phyloP scores from a whole-genome alignment of 2,888 invertebrate species.

The Acronicta aceris region DNA sequence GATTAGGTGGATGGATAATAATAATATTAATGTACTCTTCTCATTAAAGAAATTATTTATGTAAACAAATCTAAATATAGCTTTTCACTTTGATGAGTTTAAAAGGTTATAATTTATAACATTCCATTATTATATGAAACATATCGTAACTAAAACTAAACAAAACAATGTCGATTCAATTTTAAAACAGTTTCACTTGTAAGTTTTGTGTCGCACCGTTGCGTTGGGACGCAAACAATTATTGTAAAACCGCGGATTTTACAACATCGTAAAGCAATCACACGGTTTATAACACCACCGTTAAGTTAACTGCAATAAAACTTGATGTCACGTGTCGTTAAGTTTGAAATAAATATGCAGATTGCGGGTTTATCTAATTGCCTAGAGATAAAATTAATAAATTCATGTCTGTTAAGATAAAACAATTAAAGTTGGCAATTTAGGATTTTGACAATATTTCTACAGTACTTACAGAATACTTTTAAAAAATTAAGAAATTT shows the following conservation, averaged over 20 bases:
- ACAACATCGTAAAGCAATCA: slow-evolving; percentile 75
- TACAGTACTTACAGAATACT: no score
- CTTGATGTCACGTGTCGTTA: slow-evolving; percentile 66
- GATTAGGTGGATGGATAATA: no score
- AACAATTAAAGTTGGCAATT: no score
- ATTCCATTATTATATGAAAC: no score
- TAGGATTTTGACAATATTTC: no score
- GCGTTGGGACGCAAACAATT: slow-evolving; percentile 50
- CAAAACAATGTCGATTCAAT: not conserved
- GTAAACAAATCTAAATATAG: no score
- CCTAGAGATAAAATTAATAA: slow-evolving; percentile 27
- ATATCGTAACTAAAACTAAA: no score
- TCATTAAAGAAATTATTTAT: no score
- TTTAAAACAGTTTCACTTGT: slow-evolving; percentile 21
- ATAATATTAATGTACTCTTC: no score
- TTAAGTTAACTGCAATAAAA: slow-evolving; percentile 69
- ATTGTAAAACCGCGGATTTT: slow-evolving; percentile 65
- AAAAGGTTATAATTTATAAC: no score
- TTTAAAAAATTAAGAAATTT: no score
- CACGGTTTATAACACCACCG: slow-evolving; percentile 67
- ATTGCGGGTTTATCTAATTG: slow-evolving; percentile 39
- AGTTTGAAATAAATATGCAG: slow-evolving; percentile 55
- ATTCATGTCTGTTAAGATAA: slow-evolving; percentile 9
- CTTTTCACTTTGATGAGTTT: no score
- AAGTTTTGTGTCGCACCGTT: slow-evolving; percentile 39